These are phyloP conservation scores for Styela clava DNA, from an alignment of 23 tunicate species.

Conservation along the genomic window DNA sequence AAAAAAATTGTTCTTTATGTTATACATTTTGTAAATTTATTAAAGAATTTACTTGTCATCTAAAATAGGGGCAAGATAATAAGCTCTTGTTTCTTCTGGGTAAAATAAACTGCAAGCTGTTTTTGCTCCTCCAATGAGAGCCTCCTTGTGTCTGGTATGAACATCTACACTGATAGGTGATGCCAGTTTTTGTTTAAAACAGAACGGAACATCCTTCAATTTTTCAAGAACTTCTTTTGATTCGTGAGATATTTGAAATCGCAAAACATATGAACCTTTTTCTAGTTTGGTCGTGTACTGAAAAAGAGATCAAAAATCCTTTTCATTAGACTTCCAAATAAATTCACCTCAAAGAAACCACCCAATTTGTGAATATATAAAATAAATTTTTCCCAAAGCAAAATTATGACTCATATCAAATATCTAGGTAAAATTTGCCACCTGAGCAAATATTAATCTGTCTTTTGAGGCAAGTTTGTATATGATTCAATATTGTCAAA, in stretches of 20 bases:
- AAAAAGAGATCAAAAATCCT: no score
- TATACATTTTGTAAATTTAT: no score
- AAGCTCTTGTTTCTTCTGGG: conserved; percentile 34
- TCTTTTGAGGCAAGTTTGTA: no score
- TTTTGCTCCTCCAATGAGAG: conserved; percentile 66
- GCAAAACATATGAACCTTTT: conserved; percentile 71
- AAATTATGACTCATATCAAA: no score
- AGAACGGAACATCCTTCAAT: conserved; percentile 56
- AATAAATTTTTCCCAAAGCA: no score
- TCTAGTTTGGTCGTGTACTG: conserved; percentile 56
- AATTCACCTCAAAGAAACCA: no score
- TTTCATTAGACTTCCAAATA: no score
- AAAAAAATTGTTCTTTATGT: no score
- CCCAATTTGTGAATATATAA: no score
- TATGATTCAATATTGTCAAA: no score
- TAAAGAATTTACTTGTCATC: conserved; percentile 86
- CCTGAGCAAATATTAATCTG: no score
- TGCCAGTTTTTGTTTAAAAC: conserved; percentile 55
- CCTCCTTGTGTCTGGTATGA: conserved; percentile 58
- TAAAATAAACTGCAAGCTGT: conserved; percentile 23
- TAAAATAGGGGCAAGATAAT: conserved; percentile 57
- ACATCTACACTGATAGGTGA: conserved; percentile 56
- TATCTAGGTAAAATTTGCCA: no score
- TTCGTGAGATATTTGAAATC: conserved; percentile 73
- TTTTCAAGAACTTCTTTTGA: conserved; percentile 61